A percentile compares a stretch with the other conserved stretches of the same genome.
Evolutionary conservation across 2,113 vertebrate genomes (phyloP).

Genomic region (Mirza zaza): DNA sequence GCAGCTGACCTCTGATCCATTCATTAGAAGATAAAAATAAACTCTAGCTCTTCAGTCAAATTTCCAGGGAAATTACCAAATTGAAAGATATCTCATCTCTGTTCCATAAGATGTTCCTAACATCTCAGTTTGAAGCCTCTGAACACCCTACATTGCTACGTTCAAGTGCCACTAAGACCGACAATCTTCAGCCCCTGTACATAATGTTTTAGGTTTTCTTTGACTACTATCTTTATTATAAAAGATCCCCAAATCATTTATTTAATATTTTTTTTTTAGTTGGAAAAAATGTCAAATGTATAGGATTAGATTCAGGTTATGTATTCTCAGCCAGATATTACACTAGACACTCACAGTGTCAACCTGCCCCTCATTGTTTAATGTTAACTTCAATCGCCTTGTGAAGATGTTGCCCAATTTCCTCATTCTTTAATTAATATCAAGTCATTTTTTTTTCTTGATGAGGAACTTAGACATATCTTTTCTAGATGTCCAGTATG

Average conservation of each 20-base stretch:
- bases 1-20: not conserved
- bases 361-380: not conserved
- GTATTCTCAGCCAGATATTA: not conserved
- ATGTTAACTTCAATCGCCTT: not conserved
- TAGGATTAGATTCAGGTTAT: not conserved
- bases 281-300: not conserved
- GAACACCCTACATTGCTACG: not conserved
- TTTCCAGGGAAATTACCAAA: not conserved
- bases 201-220: not conserved
- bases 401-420: not conserved
- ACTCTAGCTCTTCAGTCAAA: not conserved
- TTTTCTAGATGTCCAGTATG: not conserved
- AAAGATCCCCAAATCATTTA: not conserved
- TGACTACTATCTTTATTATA: not conserved
- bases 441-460: not conserved
- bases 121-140: not conserved
- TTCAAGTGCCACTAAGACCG: not conserved
- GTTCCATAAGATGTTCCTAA: not conserved
- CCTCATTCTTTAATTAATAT: not conserved
- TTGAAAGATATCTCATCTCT: not conserved
- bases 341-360: not conserved
- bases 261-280: not conserved
- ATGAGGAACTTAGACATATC: not conserved
- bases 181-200: not conserved
- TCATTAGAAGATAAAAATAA: conserved; percentile 28